Evolutionary conservation across 2,797 vertebrate genomes (phyloP).

Genomic region (Onychomys arenicola): DNA sequence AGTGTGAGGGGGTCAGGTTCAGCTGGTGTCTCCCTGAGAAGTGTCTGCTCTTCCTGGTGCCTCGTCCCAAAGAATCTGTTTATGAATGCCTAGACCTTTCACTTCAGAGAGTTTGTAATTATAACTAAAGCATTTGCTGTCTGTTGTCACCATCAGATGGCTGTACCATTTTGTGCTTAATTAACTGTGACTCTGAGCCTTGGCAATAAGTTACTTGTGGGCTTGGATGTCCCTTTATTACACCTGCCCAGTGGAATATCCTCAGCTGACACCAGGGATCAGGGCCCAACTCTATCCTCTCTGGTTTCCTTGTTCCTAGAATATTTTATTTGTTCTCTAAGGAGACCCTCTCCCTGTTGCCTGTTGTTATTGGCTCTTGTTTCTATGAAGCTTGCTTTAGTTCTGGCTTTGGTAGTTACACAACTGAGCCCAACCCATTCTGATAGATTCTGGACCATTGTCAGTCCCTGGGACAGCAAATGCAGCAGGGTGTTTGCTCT

Average conservation of each 20-base stretch:
- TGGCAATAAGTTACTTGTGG: background rate
- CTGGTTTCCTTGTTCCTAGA: background rate
- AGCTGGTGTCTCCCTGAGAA: background rate
- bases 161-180: slow-evolving; percentile 36
- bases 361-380: background rate
- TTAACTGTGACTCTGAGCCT: slow-evolving; percentile 52
- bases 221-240: background rate
- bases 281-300: background rate
- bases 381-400: background rate
- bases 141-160: background rate
- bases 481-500: background rate
- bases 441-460: background rate
- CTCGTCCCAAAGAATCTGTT: background rate
- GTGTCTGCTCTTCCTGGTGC: background rate
- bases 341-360: background rate
- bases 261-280: background rate
- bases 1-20: background rate
- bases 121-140: slow-evolving; percentile 61
- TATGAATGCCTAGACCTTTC: slow-evolving; percentile 27
- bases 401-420: background rate
- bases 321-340: background rate
- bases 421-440: background rate
- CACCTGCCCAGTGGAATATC: too few relatives aligned
- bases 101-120: slow-evolving; percentile 72
- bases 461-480: background rate